phyloP scores from a whole-genome alignment of 2,888 invertebrate species.

The Idaea aversata region DNA sequence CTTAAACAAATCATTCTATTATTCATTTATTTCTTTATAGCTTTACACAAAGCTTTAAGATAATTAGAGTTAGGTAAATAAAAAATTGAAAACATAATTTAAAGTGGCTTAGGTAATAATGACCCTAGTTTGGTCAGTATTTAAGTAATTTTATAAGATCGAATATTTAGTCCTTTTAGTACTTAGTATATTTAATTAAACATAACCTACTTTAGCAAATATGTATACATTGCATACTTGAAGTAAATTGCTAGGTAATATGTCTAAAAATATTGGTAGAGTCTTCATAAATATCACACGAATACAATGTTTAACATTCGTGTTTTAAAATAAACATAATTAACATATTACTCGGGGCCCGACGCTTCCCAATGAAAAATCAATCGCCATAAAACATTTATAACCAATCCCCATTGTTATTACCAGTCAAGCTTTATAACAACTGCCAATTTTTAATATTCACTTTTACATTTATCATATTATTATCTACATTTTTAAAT shows the following conservation, averaged over 20 bases:
- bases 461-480: slow-evolving; percentile 13
- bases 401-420: slow-evolving; percentile 52
- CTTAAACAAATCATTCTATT: too few relatives aligned
- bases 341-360: slow-evolving; percentile 57
- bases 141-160: too few relatives aligned
- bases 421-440: slow-evolving; percentile 48
- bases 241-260: too few relatives aligned
- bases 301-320: slow-evolving; percentile 10
- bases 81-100: too few relatives aligned
- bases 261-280: neutral
- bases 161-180: too few relatives aligned
- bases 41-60: too few relatives aligned
- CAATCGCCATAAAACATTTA: slow-evolving; percentile 68
- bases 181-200: too few relatives aligned
- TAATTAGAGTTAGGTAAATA: too few relatives aligned
- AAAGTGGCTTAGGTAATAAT: too few relatives aligned
- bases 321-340: slow-evolving; percentile 45
- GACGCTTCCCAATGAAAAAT: slow-evolving; percentile 67
- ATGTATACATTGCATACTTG: neutral
- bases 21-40: too few relatives aligned
- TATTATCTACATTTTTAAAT: slow-evolving; percentile 36
- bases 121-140: too few relatives aligned
- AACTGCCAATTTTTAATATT: slow-evolving; percentile 40
- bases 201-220: too few relatives aligned
- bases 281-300: slow-evolving; percentile 1